These are phyloP conservation scores for Pocota personata DNA, from an alignment of 2,888 invertebrate genomes.

Conservation along the genomic window DNA sequence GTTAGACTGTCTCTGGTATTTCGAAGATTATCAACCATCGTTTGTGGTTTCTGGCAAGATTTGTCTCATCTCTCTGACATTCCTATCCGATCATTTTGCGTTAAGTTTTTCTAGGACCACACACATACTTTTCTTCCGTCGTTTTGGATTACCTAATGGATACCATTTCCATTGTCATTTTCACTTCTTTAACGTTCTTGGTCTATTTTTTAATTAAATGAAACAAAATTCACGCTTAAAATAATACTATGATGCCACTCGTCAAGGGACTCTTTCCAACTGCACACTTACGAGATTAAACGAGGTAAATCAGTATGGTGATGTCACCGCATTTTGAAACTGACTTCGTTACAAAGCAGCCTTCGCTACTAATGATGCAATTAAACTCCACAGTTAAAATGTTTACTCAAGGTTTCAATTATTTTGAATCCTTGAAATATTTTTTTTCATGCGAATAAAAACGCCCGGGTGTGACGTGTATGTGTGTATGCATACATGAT, in stretches of 20 bases:
- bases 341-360: neutral
- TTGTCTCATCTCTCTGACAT: no score
- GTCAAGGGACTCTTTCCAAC: neutral
- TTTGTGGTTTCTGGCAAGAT: no score
- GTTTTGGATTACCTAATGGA: no score
- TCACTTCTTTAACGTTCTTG: no score
- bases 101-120: no score
- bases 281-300: neutral
- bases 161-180: no score
- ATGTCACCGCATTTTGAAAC: neutral
- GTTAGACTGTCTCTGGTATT: no score
- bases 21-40: no score
- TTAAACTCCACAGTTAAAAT: neutral
- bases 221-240: neutral
- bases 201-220: neutral
- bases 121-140: no score
- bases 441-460: neutral
- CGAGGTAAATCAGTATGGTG: neutral
- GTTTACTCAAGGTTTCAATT: neutral
- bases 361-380: neutral
- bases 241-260: neutral
- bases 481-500: no score
- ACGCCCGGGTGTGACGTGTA: no score
- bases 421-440: neutral
- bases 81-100: no score